Evolutionary conservation across 2,888 invertebrate genomes (phyloP), one percentile per base, ranked within the genome.

Genomic region (Timandra comae): DNA sequence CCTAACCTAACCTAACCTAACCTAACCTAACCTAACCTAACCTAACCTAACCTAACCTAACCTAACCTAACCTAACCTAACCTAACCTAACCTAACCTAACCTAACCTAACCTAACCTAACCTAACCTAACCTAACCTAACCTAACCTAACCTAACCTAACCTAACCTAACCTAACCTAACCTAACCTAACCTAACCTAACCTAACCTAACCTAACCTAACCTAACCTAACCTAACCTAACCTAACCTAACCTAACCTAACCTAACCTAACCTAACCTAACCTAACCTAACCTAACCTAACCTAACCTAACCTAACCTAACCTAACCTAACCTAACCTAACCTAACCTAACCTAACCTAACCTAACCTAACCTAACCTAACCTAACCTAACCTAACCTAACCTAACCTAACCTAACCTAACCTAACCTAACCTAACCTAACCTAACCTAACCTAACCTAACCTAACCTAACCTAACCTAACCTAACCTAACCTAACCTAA

Each of bases 341-440:
- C 45, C 45, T 45, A 45, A 38, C 39, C 45, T 40, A 45, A 40
- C 41, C 42, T 35, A 42, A 33, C 38, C 36, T 35, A 38, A 35
- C 43, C 33, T 34, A 30, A 38, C 34, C 36, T 38, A 35, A 38
- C 35, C 38, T 35, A 35, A 38, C 41, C 41, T 38, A 38, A 38
- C 41, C 41, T 38, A 41, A 41, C 41, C 41, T 41, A 37, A 41
- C 37, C 41, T 43, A 41, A 22, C 22, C 22, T 22, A 22, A 22
- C 22, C 22, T 22, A 22, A 38, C 38, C 40, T 40, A 40, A 40
- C 40, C 40, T 40, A 40, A 40, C 40, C 40, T 43, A 37, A 40
- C 37, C 39, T 32, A 47, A 41, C 41, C 41, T 33, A 39, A 37
- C 40, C 35, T 35, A 36, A 38, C 34, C 34, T 30, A 34, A 39